phyloP scores from a whole-genome alignment of 2,113 vertebrate genomes.

The Arvicanthis niloticus region DNA sequence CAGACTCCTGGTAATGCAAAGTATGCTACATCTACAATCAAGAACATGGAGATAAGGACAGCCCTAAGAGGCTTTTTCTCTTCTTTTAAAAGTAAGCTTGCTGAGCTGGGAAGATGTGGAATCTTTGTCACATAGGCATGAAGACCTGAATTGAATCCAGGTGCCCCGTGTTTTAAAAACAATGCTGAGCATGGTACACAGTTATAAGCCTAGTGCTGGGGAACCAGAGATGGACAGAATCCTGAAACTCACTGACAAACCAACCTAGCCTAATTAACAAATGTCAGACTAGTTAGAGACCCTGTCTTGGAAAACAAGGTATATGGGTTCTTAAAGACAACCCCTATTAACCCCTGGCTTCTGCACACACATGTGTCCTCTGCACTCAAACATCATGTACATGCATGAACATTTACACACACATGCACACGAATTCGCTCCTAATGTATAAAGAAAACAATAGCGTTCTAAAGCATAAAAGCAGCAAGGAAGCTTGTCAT shows the following conservation, averaged over 20 bases:
- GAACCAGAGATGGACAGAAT: background rate
- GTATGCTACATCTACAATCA: background rate
- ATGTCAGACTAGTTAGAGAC: background rate
- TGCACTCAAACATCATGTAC: background rate
- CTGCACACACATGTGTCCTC: background rate
- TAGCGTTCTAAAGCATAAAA: background rate
- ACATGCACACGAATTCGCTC: background rate
- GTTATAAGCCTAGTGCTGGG: background rate
- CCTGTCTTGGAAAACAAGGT: background rate
- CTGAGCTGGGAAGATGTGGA: background rate
- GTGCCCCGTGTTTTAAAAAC: no score
- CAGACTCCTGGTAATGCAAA: background rate
- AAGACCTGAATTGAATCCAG: background rate
- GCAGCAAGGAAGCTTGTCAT: accelerated
- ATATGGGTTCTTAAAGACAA: no score
- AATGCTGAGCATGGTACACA: background rate
- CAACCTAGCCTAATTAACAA: background rate
- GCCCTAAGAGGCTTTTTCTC: background rate
- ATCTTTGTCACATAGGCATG: background rate
- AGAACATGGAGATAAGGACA: background rate
- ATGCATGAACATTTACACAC: no score
- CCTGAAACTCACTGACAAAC: background rate
- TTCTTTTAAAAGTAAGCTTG: background rate
- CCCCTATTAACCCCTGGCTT: background rate
- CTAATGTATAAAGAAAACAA: background rate